Base-by-base conservation (phyloP, 2,888 invertebrate genomes). In the Adineta ricciae region DNA sequence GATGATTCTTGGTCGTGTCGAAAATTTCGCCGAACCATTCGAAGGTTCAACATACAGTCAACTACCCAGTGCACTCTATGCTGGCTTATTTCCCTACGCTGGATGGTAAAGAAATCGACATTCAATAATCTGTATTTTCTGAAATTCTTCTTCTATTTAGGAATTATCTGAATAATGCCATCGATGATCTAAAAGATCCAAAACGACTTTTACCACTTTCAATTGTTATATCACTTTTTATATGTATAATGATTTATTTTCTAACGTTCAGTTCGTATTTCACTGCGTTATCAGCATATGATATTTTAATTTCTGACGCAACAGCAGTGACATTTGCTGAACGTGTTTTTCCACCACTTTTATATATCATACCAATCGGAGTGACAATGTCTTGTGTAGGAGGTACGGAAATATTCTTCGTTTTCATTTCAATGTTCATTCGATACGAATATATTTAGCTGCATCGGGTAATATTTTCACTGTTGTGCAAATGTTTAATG, bases 161-260 rank as follows among this genome's bases (percentile, higher is more conserved):
- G 96, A 96, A 96, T 91, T 96, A 94, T 90, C 93, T 97, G 84
- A 96, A 97, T 91, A 96, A 96, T 91, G 96, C 96, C 32, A 96
- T 96, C 4, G 96, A 96, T 90, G 96, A 97, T 90, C 92, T 97
- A 73, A 94, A 95, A 90, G 94, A 96, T 91, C 96, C 96, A 1
- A 95, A 95, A 92, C 95, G 96, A 91, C 96, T 96, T 91, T 92
- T 97, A 86, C 96, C 96, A 0, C 93, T 94, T 84, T 96, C 96
- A 27, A 96, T 96, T 90, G 96, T 95, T 94, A 95, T 96, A 88
- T 95, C 95, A 5, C 93, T 96, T 92, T 95, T 96, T 0, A 91
- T 95, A 89, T 96, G 96, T 86, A 96, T 96, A 0, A 92, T 93
- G 83, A 94, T 96, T 87, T 97, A 97, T 91, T 94, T 95, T 86